These are phyloP conservation scores for Cantharis rustica DNA, from an alignment of 2,888 invertebrate genomes.

Conservation along the genomic window DNA sequence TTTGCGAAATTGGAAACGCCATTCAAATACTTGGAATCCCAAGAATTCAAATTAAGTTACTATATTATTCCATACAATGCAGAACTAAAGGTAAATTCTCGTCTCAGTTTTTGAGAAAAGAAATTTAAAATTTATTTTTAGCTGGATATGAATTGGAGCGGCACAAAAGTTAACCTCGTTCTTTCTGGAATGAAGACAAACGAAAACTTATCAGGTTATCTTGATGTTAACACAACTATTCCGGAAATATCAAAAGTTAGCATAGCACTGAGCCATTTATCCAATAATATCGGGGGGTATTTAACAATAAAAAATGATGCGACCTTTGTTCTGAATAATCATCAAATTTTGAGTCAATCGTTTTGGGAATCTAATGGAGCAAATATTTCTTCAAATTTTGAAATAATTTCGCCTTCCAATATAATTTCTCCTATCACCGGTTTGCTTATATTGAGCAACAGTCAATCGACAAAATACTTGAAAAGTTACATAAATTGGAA, in stretches of 20 bases:
- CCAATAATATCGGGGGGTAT: slow-evolving; percentile 1
- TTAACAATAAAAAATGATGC: slow-evolving; percentile 27
- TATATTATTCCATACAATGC: slow-evolving; percentile 31
- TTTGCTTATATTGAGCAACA: slow-evolving; percentile 25
- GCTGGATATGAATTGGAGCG: slow-evolving; percentile 36
- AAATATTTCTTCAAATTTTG: slow-evolving; percentile 30
- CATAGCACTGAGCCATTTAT: slow-evolving; percentile 29
- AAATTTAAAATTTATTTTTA: slow-evolving; percentile 10
- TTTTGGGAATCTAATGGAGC: slow-evolving; percentile 27
- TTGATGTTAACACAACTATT: slow-evolving; percentile 38
- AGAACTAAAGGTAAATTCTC: slow-evolving; percentile 35
- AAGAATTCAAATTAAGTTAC: slow-evolving; percentile 36
- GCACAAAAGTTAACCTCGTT: slow-evolving; percentile 33
- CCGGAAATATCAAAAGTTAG: slow-evolving; percentile 34
- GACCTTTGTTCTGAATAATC: slow-evolving; percentile 34
- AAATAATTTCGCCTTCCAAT: slow-evolving; percentile 31
- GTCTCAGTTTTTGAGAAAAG: not conserved
- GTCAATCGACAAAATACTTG: slow-evolving; percentile 25
- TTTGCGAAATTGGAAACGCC: slow-evolving; percentile 40
- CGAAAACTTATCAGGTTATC: slow-evolving; percentile 26
- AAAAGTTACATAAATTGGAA: slow-evolving; percentile 31
- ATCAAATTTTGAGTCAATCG: slow-evolving; percentile 32
- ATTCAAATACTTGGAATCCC: slow-evolving; percentile 37
- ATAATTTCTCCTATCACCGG: slow-evolving; percentile 33
- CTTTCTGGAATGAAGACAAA: slow-evolving; percentile 33